phyloP scores from a whole-genome alignment of 2,888 invertebrate genomes.

The Scaptomyza polygonia region DNA sequence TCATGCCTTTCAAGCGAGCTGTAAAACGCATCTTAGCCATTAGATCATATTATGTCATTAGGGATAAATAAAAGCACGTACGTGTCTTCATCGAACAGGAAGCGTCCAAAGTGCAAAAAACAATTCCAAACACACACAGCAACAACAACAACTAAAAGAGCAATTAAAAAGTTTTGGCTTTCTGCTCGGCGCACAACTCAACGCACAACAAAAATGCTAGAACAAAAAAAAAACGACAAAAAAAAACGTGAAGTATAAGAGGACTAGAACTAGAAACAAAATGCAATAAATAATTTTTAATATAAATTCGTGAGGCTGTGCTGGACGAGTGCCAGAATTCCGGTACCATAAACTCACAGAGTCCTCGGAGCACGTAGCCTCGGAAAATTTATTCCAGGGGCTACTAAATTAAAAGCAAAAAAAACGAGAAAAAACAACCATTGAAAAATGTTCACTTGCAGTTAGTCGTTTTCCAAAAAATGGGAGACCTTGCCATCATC shows the following conservation, averaged over 20 bases:
- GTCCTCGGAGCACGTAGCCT: slow-evolving; percentile 37
- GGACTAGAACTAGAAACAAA: slow-evolving; percentile 36
- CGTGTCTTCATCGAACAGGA: slow-evolving; percentile 64
- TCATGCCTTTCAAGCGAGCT: background rate
- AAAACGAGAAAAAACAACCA: slow-evolving; percentile 38
- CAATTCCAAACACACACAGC: slow-evolving; percentile 47
- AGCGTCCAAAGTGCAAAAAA: slow-evolving; percentile 52
- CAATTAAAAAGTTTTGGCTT: slow-evolving; percentile 62
- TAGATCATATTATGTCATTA: slow-evolving; percentile 73
- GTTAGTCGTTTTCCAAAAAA: slow-evolving; percentile 26
- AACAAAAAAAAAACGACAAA: background rate
- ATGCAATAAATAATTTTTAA: slow-evolving; percentile 80
- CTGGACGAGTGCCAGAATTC: slow-evolving; percentile 48
- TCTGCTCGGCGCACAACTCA: slow-evolving; percentile 22
- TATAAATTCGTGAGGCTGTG: slow-evolving; percentile 77
- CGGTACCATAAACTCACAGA: slow-evolving; percentile 5
- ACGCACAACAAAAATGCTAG: slow-evolving; percentile 21
- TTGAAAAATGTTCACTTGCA: slow-evolving; percentile 66
- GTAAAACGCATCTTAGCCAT: slow-evolving; percentile 37
- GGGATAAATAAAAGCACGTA: slow-evolving; percentile 70
- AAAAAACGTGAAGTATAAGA: background rate
- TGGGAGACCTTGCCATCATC: background rate
- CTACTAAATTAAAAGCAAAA: slow-evolving; percentile 76
- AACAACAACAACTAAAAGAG: slow-evolving; percentile 43
- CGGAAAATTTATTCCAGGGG: slow-evolving; percentile 36